Conservation (phyloP, 2,888 invertebrate species). For the Morpho helenor region DNA sequence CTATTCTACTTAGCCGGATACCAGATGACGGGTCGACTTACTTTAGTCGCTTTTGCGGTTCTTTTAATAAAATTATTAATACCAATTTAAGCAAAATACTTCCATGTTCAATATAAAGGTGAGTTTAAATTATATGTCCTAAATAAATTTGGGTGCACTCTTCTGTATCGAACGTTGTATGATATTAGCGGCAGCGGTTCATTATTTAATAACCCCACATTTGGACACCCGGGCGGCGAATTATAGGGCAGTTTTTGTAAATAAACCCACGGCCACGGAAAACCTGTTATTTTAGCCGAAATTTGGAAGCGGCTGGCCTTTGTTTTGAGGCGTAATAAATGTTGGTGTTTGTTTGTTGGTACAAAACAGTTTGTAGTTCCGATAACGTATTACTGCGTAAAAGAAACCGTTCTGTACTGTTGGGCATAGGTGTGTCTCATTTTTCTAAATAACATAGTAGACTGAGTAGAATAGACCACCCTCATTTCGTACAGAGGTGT, state of each 20-base stretch:
- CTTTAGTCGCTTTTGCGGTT: no score
- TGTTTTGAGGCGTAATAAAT: neutral
- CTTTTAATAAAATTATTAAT: no score
- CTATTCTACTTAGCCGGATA: no score
- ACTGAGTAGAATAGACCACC: no score
- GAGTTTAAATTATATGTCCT: neutral
- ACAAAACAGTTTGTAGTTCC: neutral
- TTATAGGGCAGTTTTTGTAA: slow-evolving; percentile 69
- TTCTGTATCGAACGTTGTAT: slow-evolving; percentile 24
- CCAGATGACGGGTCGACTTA: no score
- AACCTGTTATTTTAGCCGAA: slow-evolving; percentile 37
- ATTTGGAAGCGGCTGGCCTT: slow-evolving; percentile 10
- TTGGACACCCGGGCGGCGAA: slow-evolving; percentile 59
- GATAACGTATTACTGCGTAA: no score
- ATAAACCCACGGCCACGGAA: slow-evolving; percentile 56
- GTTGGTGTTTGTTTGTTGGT: slow-evolving; percentile 7
- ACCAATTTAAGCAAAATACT: slow-evolving; percentile 7
- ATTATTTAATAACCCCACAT: slow-evolving; percentile 70
- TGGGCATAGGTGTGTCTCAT: no score
- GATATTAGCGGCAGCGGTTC: slow-evolving; percentile 45
- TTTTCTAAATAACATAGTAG: no score
- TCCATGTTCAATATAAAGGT: neutral
- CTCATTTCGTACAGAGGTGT: no score
- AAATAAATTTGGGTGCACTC: slow-evolving; percentile 28
- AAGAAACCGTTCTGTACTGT: no score